phyloP scores from a whole-genome alignment of 2,888 invertebrate species.

The Atrina japonica region DNA sequence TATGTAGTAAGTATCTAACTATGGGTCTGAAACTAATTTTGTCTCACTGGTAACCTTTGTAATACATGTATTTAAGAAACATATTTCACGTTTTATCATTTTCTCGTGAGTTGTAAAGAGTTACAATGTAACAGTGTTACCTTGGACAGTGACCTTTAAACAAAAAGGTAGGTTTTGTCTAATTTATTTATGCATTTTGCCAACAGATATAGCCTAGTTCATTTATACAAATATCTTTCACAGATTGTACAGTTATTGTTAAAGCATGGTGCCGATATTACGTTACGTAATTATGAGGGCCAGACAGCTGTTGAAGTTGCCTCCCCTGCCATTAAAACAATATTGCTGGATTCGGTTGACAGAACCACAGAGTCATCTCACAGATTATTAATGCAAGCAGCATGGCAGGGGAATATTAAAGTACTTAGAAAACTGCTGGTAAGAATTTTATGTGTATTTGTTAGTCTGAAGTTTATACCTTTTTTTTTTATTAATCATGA shows the following conservation, averaged over 20 bases:
- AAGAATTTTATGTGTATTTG: slow-evolving; percentile 43
- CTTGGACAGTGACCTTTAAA: not conserved
- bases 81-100: too few species aligned
- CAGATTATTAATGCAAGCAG: slow-evolving; percentile 76
- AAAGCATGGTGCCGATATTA: slow-evolving; percentile 77
- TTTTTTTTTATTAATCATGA: too few species aligned
- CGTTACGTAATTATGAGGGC: slow-evolving; percentile 76
- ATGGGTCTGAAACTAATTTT: too few species aligned
- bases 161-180: not conserved
- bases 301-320: slow-evolving; percentile 78
- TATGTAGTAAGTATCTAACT: too few species aligned
- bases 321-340: slow-evolving; percentile 70
- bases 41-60: too few species aligned
- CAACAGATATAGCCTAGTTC: too few species aligned
- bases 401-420: slow-evolving; percentile 78
- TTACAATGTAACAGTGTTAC: too few species aligned
- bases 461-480: too few species aligned
- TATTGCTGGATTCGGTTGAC: slow-evolving; percentile 75
- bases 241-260: slow-evolving; percentile 77
- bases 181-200: not conserved
- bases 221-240: slow-evolving; percentile 6
- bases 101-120: too few species aligned
- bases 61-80: too few species aligned
- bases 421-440: slow-evolving; percentile 75
- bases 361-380: slow-evolving; percentile 69